phyloP scores from a whole-genome alignment of 2,113 vertebrate species.

The Aphyosemion australe region DNA sequence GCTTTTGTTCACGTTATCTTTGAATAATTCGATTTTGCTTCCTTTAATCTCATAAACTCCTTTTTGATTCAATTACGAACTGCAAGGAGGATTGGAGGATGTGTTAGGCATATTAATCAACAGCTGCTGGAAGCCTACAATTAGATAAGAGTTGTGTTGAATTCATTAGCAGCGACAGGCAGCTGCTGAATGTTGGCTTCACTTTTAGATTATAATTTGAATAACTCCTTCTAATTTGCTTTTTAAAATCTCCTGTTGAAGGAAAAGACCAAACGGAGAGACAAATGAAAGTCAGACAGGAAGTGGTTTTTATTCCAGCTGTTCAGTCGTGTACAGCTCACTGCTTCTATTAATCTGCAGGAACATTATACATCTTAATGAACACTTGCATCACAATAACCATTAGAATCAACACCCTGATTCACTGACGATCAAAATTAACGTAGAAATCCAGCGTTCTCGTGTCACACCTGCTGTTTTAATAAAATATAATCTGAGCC shows the following conservation, averaged over 20 bases:
- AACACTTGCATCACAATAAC: slow-evolving; percentile 44
- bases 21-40: slow-evolving; percentile 20
- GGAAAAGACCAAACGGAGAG: slow-evolving; percentile 12
- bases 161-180: slow-evolving; percentile 48
- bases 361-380: slow-evolving; percentile 35
- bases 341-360: slow-evolving; percentile 42
- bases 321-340: slow-evolving; percentile 54
- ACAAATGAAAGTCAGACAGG: slow-evolving; percentile 67
- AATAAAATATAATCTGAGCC: slow-evolving; percentile 71
- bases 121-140: slow-evolving; percentile 44
- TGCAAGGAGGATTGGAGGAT: slow-evolving; percentile 23
- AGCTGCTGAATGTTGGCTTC: slow-evolving; percentile 36
- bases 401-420: slow-evolving; percentile 27
- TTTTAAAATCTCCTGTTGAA: neutral
- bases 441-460: slow-evolving; percentile 55
- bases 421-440: slow-evolving; percentile 59
- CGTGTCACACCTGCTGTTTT: slow-evolving; percentile 40
- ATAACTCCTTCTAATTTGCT: neutral
- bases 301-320: slow-evolving; percentile 74
- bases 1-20: slow-evolving; percentile 34
- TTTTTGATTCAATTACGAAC: slow-evolving; percentile 20
- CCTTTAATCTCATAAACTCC: slow-evolving; percentile 15
- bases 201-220: slow-evolving; percentile 41
- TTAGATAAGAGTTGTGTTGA: slow-evolving; percentile 39
- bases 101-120: slow-evolving; percentile 49